These are phyloP conservation scores for Poecilia wingei DNA, from an alignment of 2,797 vertebrate species.

Conservation along the genomic window DNA sequence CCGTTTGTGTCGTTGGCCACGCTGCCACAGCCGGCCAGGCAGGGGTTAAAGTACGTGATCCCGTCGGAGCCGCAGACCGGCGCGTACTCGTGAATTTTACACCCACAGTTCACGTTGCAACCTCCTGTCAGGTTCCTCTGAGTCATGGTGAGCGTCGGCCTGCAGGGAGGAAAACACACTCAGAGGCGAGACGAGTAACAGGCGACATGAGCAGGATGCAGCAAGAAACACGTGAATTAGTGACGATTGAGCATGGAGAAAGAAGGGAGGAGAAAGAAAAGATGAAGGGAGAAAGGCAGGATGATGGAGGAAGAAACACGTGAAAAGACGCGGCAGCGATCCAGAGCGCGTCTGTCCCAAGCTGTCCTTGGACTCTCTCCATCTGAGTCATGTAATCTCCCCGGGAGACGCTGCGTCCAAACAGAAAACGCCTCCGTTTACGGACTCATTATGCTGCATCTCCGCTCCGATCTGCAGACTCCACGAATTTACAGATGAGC, in stretches of 20 bases:
- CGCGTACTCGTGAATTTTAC: constrained; percentile 93
- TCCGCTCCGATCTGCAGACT: constrained; percentile 30
- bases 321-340: constrained; percentile 13
- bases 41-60: constrained; percentile 98
- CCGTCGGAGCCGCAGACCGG: constrained; percentile 97
- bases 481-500: constrained; percentile 34
- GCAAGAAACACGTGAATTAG: background rate
- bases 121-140: constrained; percentile 95
- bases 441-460: constrained; percentile 38
- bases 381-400: constrained; percentile 49
- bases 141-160: constrained; percentile 93
- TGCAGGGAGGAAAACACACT: constrained; percentile 28
- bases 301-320: constrained; percentile 6
- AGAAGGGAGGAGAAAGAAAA: background rate
- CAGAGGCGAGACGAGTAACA: background rate
- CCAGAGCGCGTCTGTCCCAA: constrained; percentile 39
- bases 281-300: background rate
- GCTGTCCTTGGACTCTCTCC: constrained; percentile 58
- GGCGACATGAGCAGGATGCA: background rate
- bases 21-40: constrained; percentile 92
- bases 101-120: constrained; percentile 97
- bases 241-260: background rate
- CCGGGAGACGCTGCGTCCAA: constrained; percentile 44
- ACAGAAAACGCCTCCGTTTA: constrained; percentile 46
- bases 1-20: constrained; percentile 90